Conservation (phyloP, 2,797 vertebrate genomes). For the Hyperoplus lanceolatus region DNA sequence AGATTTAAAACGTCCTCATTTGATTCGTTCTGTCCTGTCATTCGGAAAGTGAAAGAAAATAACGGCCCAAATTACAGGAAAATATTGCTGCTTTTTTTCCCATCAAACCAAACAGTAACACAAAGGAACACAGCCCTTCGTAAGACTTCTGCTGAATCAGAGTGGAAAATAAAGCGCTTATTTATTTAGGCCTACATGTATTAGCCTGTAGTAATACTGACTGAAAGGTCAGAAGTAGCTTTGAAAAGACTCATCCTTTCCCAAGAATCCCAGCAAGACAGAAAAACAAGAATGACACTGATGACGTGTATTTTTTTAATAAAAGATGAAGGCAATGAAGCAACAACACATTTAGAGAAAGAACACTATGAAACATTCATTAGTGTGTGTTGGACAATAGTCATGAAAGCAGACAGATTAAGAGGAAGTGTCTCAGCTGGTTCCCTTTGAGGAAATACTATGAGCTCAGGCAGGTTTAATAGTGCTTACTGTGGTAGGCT, state of each 20-base stretch:
- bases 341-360: not conserved
- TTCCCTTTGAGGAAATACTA: conserved; percentile 27
- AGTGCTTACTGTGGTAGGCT: conserved; percentile 47
- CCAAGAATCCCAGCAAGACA: not conserved
- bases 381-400: not conserved
- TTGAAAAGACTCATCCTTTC: conserved; percentile 12
- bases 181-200: conserved; percentile 21
- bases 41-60: conserved; percentile 3
- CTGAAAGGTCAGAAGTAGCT: not conserved
- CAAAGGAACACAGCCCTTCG: not conserved
- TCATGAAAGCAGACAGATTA: conserved; percentile 18
- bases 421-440: conserved; percentile 41
- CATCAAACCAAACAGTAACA: conserved; percentile 6
- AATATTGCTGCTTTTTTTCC: not conserved
- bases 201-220: not conserved
- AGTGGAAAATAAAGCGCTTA: conserved; percentile 36
- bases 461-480: conserved; percentile 63
- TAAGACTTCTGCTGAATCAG: conserved; percentile 8
- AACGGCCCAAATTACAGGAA: not conserved
- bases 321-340: not conserved
- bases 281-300: not conserved
- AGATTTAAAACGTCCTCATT: not conserved
- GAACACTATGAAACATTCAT: not conserved
- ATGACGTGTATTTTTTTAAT: not conserved
- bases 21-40: not conserved